Base-by-base conservation (phyloP, 2,888 invertebrate genomes). In the Clitarchus hookeri region DNA sequence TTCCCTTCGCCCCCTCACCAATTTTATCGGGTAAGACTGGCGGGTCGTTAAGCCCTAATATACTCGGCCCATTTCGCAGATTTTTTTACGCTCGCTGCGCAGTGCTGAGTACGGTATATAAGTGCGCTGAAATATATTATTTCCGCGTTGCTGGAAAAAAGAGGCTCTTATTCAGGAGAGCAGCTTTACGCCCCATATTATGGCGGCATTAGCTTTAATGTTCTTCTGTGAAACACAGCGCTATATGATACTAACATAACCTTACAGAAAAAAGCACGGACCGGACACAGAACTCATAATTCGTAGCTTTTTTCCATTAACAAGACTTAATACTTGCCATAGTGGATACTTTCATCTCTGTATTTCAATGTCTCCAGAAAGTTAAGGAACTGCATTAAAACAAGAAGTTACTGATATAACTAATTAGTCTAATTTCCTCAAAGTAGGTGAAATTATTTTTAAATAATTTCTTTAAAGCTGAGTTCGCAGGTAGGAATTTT, bases 61-160 rank as follows among this genome's bases (percentile, higher is more conserved):
- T 65, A 65, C 65, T 65, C 65, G 65, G 65, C 65, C 23, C 65
- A 65, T 65, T 65, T 65, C 65, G 65, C 65, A 19, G 65, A 65
- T 65, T 65, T 65, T 65, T 65, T 65, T 65, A 53, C 65, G 65
- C 65, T 19, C 65, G 65, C 65, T n/a, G 65, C 65, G 65, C 65
- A 65, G 65, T 2, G 65, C 23, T 1, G 16, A 65, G 65, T 65
- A 65, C 65, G 6, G 65, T 65, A 65, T 65, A 65, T 65, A 65
- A 65, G n/a, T 65, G 65, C 6, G 65, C 12, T 6, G 65, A 65
- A n/a, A 65, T 65, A 65, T 65, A 65, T 65, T 65, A 65, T 65
- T 65, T n/a, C 65, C 65, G 19, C 1, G 65, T n/a, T 11, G 65
- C 8, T 16, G 65, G 8, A 65, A 23, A 65, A 65, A 65, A 65